A percentile compares a stretch with the other conserved stretches of the same genome.
Evolutionary conservation across 64 coral and sea anemone genomes (phyloP).

Genomic region (Montipora sp.): DNA sequence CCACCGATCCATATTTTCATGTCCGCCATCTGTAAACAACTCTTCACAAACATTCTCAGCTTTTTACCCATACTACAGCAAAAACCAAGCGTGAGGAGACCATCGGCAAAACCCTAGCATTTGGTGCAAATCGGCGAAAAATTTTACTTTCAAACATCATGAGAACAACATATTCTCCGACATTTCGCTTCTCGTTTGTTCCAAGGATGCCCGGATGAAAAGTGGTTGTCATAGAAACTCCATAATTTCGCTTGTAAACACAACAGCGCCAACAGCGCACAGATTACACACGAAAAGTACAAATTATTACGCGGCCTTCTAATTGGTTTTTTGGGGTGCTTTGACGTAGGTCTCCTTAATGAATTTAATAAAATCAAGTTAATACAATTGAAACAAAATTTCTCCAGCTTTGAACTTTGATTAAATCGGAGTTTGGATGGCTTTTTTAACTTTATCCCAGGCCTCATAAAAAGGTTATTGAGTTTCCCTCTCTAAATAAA

Average conservation of each 20-base stretch:
- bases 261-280: not conserved
- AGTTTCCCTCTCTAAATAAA: too few relatives aligned
- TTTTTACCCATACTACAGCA: not conserved
- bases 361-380: not conserved
- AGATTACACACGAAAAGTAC: conserved; percentile 65
- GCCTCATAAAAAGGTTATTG: too few relatives aligned
- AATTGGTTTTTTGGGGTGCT: conserved; percentile 23
- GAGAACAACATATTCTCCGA: conserved; percentile 62
- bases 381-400: not conserved
- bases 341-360: not conserved
- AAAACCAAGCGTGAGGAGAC: not conserved
- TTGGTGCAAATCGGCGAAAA: not conserved
- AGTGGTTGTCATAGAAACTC: conserved; percentile 83
- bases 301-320: not conserved
- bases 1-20: conserved; percentile 28
- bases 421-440: too few relatives aligned
- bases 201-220: conserved; percentile 80
- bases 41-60: conserved; percentile 42
- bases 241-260: conserved; percentile 79
- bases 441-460: too few relatives aligned
- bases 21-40: conserved; percentile 38
- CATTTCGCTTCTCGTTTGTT: conserved; percentile 25
- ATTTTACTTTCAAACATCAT: conserved; percentile 32
- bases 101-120: conserved; percentile 3
- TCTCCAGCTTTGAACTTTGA: too few relatives aligned